Evolutionary conservation across 1,140 invertebrate genomes (phyloP), one percentile per base, ranked within the genome.

Genomic region (Danaus melanippus): DNA sequence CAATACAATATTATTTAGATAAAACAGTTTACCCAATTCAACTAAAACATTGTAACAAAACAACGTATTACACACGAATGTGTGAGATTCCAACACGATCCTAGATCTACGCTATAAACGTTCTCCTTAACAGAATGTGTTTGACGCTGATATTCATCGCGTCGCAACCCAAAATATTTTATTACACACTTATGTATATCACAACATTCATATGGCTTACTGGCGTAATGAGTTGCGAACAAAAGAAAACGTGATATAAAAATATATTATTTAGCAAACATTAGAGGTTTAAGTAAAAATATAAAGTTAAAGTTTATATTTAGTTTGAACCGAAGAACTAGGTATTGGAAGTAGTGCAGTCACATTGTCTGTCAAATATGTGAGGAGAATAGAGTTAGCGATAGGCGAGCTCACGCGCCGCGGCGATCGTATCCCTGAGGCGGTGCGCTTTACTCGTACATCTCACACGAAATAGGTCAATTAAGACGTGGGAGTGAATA

Each of bases 401-500:
- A 79, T 76, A 77, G 58, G 63, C 54, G 57, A 53, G 43, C 51
- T 78, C 80, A 85, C 77, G 82, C 79, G 58, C 48, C 55, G 79
- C 77, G 76, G 77, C 64, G 82, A 84, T 84, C 67, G 66, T 83
- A 85, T 83, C 79, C 79, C 71, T 67, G 65, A 79, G 58, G 71
- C 66, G 69, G 71, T 58, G 66, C 60, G 65, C 62, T 66, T 69
- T 65, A 59, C 73, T 69, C 62, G 76, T 66, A 76, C 76, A 74
- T 79, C 71, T 76, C 69, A 81, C 80, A 79, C 79, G 74, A 82
- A 86, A 83, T 82, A 72, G 82, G 80, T 82, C 82, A 84, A 85
- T 85, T 85, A 85, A 81, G 80, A 84, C 82, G 82, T 84, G 80
- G 80, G 82, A 85, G 82, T 82, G 80, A 75, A 59, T 56, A 60